Percentiles rank a stretch among this genome's conserved stretches.
phyloP scores from a whole-genome alignment of 1,140 invertebrate genomes.

The Orchesella cincta region DNA sequence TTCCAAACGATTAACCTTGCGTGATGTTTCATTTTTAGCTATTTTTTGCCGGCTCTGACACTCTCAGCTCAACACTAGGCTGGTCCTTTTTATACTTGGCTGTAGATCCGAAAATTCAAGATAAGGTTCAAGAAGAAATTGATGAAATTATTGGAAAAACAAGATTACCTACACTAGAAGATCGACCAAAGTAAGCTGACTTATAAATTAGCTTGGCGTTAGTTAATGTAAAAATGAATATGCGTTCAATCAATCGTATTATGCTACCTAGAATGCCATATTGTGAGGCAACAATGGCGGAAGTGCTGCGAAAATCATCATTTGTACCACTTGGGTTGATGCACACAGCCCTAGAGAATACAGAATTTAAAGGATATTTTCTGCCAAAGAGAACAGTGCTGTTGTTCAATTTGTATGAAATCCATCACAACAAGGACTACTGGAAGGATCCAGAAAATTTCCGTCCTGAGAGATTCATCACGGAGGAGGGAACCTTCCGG shows the following conservation, averaged over 20 bases:
- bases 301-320: slow-evolving; percentile 47
- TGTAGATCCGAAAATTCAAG: slow-evolving; percentile 74
- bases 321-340: slow-evolving; percentile 48
- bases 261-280: slow-evolving; percentile 51
- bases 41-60: slow-evolving; percentile 77
- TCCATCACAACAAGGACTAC: slow-evolving; percentile 52
- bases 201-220: too few species aligned
- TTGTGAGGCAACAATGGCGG: slow-evolving; percentile 48
- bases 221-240: not conserved
- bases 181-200: too few species aligned
- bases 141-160: slow-evolving; percentile 71
- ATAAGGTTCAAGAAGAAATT: slow-evolving; percentile 76
- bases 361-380: slow-evolving; percentile 52
- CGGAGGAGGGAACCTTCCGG: slow-evolving; percentile 56
- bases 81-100: slow-evolving; percentile 79
- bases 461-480: slow-evolving; percentile 57
- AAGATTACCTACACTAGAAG: slow-evolving; percentile 67
- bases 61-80: slow-evolving; percentile 74
- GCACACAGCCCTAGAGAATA: slow-evolving; percentile 48
- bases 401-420: slow-evolving; percentile 51
- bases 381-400: slow-evolving; percentile 50
- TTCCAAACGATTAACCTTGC: too few species aligned
- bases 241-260: too few species aligned
- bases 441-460: slow-evolving; percentile 58
- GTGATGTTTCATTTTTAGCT: too few species aligned